phyloP scores from a whole-genome alignment of 1,140 invertebrate genomes.

The Scaptomyza pallida region DNA sequence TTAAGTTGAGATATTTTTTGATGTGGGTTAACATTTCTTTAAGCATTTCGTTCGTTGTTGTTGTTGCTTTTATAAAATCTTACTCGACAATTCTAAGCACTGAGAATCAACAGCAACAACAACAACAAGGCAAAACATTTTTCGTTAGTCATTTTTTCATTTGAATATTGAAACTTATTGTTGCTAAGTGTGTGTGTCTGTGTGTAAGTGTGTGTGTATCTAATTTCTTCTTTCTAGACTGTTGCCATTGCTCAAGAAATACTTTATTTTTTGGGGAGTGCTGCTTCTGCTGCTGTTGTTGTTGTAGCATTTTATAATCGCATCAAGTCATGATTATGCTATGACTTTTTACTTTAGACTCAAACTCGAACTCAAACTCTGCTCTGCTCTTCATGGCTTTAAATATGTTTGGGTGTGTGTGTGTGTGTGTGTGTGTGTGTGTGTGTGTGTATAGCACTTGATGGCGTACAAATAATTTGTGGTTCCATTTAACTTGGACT shows the following conservation, averaged over 20 bases:
- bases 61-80: conserved; percentile 55
- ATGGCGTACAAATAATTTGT: conserved; percentile 80
- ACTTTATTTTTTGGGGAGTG: conserved; percentile 2
- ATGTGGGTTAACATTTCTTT: conserved; percentile 69
- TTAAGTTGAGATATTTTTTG: conserved; percentile 58
- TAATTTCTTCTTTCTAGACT: conserved; percentile 77
- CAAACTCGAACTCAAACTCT: no score
- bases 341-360: conserved; percentile 57
- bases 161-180: conserved; percentile 73
- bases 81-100: conserved; percentile 72
- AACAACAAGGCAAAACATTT: no score
- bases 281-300: conserved; percentile 40
- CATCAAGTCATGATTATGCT: conserved; percentile 81
- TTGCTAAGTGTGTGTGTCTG: conserved; percentile 28
- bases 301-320: conserved; percentile 71
- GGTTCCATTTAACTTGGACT: conserved; percentile 81
- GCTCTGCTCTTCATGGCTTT: conserved; percentile 35
- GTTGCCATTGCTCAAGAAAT: conserved; percentile 37
- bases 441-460: conserved; percentile 65
- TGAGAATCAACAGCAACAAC: conserved; percentile 22
- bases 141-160: conserved; percentile 77
- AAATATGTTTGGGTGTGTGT: conserved; percentile 32
- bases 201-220: conserved; percentile 60
- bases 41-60: conserved; percentile 47
- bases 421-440: conserved; percentile 39